Base-by-base conservation (phyloP, 2,797 vertebrate species). In the Dromococcyx pavoninus region DNA sequence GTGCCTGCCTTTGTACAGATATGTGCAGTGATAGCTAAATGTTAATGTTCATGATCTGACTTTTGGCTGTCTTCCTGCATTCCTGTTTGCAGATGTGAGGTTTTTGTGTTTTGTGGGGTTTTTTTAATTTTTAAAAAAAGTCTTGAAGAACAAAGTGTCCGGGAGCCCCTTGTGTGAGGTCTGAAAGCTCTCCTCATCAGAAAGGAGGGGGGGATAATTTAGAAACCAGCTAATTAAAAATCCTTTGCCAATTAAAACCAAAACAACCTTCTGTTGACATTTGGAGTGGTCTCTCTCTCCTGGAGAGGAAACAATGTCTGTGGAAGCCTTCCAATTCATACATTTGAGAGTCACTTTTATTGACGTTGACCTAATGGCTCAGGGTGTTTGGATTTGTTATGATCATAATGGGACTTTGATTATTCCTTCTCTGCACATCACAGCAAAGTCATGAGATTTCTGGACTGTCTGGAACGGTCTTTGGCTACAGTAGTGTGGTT, bases 21-120 rank as follows among this genome's bases (percentile, higher is more conserved):
- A 4, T 66, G 71, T 46, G 9, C 43, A 50, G 72, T 5, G 10
- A 66, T 8, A 91, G 91, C 92, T 94, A 91, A 92, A 91, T 70
- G 89, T 44, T 93, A 91, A 91, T 77, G 79, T 74, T 78, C 78
- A 62, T 3, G 9, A 69, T 61, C 72, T 44, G 77, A 86, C 62
- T 89, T 82, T 91, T 95, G 91, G 94, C 92, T 93, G 66, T 81
- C 76, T 86, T 92, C 87, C 89, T 73, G 43, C 62, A 62, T 78
- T 85, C 89, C 62, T 92, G 51, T 70, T 89, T 93, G 89, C 82
- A 84, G 89, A 92, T 95, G 89, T 43, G 58, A 86, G 9, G 2
- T 54, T 71, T 27, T 37, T 70, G 7, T 48, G 6, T 14, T 33
- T 10, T 24, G n/a, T n/a, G n/a, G n/a, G 39, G 2, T 24, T 51